Evolutionary conservation across 2,797 vertebrate genomes (phyloP), one percentile per base, ranked within the genome.

Genomic region (Pseudocheirus occidentalis): DNA sequence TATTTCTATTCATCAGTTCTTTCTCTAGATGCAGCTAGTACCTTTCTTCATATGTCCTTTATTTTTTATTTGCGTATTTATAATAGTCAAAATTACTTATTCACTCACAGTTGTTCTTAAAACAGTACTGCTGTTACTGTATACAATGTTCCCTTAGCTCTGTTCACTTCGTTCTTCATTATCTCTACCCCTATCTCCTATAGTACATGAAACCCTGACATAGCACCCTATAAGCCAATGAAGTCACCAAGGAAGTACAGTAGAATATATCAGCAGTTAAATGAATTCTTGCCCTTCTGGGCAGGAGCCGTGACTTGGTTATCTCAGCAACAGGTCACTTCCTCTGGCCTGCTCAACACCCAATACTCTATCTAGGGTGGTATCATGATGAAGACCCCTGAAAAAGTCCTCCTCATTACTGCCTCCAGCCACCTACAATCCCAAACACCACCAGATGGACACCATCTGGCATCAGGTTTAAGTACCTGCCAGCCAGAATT

Each of bases 391-490:
- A 87, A 3, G 73, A 12, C 73, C 73, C 40, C 21, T 11, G 40
- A 46, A 46, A 24, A 81, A 81, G 29, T 81, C 21, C 40, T 46
- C 21, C 40, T 90, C 12, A 34, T 29, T 9, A 90, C 28, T 55
- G 18, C 90, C 54, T 53, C 50, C 90, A 90, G 50, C 90, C 18
- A n/a, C 5, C 31, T 92, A 58, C 50, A 54, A 56, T 94, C 91
- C 94, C 90, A 46, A 90, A 94, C 66, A 66, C 9, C 12, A 56
- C 93, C 96, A 96, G 97, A 97, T 97, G 97, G 97, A 91, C 59
- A 90, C 94, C 95, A 97, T 94, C 95, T 95, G 97, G 96, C 91
- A 29, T 27, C 0, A 1, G 94, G 90, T 62, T 55, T 34, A 46
- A 92, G 92, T 94, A 94, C 96, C 95, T 0, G 1, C 50, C 92